Evolutionary conservation across 2,113 vertebrate genomes (phyloP), one percentile per base, ranked within the genome.

Genomic region (Myanophis thanlyinensis): DNA sequence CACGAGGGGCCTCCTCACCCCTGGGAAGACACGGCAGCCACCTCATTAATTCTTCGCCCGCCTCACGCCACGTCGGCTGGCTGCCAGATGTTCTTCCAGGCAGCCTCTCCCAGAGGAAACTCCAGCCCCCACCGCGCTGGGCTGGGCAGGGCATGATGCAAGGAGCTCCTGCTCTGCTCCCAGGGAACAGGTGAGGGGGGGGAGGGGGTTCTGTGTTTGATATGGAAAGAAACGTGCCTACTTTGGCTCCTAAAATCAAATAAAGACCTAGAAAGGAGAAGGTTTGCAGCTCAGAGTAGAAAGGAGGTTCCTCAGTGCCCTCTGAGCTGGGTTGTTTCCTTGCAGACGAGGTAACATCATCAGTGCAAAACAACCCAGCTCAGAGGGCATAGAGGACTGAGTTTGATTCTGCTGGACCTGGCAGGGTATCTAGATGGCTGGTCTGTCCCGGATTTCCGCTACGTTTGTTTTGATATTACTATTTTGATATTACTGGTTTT

Each of bases 211-310:
- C 52, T 53, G 52, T 22, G 54, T 40, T 23, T 10, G 13, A 12
- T 27, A 23, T 3, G 23, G 15, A n/a, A 0, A 5, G 8, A 23
- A 12, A 5, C 0, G 2, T 27, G 18, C 25, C 3, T 35, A 2
- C 20, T 35, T 46, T 30, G 23, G 54, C 2, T 56, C 11, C 52
- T 53, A 22, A 53, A 53, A 22, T 53, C 52, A 18, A 52, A 52
- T 52, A 20, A 56, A 56, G 23, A 22, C 20, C 20, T 6, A 54
- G 22, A 54, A 54, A 22, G 53, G 52, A 23, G 53, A 54, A 48
- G 6, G 9, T 54, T 23, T 23, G 20, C 54, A 56, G 54, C 54
- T 56, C 54, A 56, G 23, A 23, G 7, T 3, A 10, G 54, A 25
- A 25, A 56, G 23, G 54, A 56, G 54, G 23, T 7, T 25, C 2